A percentile compares a stretch with the other conserved stretches of the same genome.
Conservation (phyloP, 2,113 vertebrate genomes). For the Sorex araneus region DNA sequence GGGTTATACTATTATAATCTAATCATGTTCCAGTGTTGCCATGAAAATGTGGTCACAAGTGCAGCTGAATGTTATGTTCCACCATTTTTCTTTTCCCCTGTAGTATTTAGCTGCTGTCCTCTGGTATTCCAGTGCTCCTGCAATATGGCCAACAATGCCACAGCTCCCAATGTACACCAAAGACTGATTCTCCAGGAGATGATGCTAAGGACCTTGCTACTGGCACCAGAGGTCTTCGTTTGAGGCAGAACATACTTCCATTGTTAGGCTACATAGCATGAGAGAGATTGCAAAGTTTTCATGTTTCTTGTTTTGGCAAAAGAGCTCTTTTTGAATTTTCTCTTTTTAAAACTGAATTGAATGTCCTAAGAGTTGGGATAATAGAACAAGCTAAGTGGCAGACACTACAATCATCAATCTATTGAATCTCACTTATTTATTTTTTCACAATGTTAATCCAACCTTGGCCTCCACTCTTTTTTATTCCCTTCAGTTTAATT, state of each 20-base stretch:
- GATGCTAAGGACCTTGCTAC: neutral
- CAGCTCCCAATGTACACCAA: neutral
- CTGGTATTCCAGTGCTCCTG: neutral
- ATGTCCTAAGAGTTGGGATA: slow-evolving; percentile 19
- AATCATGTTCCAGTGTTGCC: slow-evolving; percentile 35
- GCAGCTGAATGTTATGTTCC: slow-evolving; percentile 1
- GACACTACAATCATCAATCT: neutral
- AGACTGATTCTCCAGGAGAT: neutral
- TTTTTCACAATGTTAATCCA: neutral
- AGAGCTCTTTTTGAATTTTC: slow-evolving; percentile 41
- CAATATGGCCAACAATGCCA: neutral
- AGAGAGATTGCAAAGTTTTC: neutral
- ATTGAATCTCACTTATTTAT: slow-evolving; percentile 14
- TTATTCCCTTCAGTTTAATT: neutral
- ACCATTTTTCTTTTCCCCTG: neutral
- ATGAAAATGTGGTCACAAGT: slow-evolving; percentile 19
- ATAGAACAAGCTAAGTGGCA: slow-evolving; percentile 37
- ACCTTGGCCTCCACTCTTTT: neutral
- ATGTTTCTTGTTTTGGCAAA: slow-evolving; percentile 42
- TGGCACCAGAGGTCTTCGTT: neutral
- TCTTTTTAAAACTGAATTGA: slow-evolving; percentile 41
- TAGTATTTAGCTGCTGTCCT: neutral
- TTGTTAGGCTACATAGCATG: slow-evolving; percentile 29
- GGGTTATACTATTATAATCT: neutral
- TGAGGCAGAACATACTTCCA: neutral